Evolutionary conservation across 2,113 vertebrate species (phyloP), one percentile per base, ranked within the genome.

Genomic region (Xiphophorus maculatus): DNA sequence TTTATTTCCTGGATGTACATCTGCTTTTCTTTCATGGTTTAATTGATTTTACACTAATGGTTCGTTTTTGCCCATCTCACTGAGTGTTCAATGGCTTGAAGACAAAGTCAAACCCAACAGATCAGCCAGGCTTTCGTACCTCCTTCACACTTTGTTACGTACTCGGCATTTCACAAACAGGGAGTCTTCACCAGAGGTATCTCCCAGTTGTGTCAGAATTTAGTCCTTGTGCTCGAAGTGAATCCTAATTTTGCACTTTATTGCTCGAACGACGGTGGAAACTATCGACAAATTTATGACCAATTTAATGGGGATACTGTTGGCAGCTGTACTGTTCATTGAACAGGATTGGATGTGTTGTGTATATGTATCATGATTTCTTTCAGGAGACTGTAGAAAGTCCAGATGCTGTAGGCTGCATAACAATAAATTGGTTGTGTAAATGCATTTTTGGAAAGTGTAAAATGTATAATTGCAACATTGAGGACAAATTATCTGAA

Each of bases 41-140:
- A 76, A 75, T 77, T 71, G 69, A 76, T 88, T 81, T 74, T 32
- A 66, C 69, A 64, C 66, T 77, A 79, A 81, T 83, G 70, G 75
- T 67, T 40, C 62, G 33, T 77, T 58, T 27, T 60, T 65, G 66
- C 30, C 42, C 22, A 51, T 74, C 65, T 68, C 77, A 37, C 74
- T n/a, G 68, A 64, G 81, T 69, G 48, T 37, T 80, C 9, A 28
- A 72, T 68, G 63, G 70, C 66, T 71, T 60, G 15, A 77, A 69
- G 63, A 70, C 63, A 70, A 63, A 81, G 58, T 61, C 66, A 68
- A 58, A 22, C 51, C 51, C 9, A 27, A 71, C 25, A 54, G 48
- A 67, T 63, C 62, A 40, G 29, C 68, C 22, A 35, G 33, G 77
- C 22, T 67, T 62, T 25, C n/a, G 10, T 15, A 67, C 27, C 30